Evolutionary conservation across 2,797 vertebrate genomes (phyloP).

Genomic region (Menidia menidia): DNA sequence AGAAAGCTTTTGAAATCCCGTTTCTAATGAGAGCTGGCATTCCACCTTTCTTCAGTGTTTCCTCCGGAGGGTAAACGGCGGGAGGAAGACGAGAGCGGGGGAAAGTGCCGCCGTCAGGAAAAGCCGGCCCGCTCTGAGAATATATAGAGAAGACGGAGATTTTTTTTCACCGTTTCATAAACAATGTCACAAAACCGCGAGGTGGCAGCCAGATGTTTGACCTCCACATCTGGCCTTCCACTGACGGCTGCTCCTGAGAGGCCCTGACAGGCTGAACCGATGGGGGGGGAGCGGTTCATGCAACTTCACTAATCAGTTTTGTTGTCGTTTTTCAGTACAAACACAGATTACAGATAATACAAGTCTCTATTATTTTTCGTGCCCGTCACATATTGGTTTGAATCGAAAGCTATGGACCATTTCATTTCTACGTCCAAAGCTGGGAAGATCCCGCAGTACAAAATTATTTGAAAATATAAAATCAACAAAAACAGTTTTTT

Average conservation of each 20-base stretch:
- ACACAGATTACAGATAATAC: neutral
- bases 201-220: conserved; percentile 33
- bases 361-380: neutral
- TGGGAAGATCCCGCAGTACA: too few species aligned
- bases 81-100: conserved; percentile 49
- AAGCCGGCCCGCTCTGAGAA: conserved; percentile 45
- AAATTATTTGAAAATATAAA: neutral
- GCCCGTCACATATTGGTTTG: too few species aligned
- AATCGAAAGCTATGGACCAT: too few species aligned
- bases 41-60: conserved; percentile 64
- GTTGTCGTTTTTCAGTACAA: neutral
- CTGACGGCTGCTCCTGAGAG: conserved; percentile 10
- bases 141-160: conserved; percentile 26
- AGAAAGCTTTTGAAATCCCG: conserved; percentile 64
- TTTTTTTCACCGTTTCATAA: conserved; percentile 36
- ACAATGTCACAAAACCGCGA: conserved; percentile 27
- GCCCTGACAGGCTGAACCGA: conserved; percentile 38
- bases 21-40: conserved; percentile 71
- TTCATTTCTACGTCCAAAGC: too few species aligned
- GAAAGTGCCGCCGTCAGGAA: conserved; percentile 54
- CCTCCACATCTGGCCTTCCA: conserved; percentile 51
- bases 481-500: neutral
- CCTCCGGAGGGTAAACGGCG: conserved; percentile 34
- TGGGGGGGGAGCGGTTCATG: conserved; percentile 27
- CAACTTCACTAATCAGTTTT: neutral